Percentiles rank a stretch among this genome's conserved stretches.
phyloP scores from a whole-genome alignment of 2,113 vertebrate genomes.

The Hypocryptadius cinnamomeus region DNA sequence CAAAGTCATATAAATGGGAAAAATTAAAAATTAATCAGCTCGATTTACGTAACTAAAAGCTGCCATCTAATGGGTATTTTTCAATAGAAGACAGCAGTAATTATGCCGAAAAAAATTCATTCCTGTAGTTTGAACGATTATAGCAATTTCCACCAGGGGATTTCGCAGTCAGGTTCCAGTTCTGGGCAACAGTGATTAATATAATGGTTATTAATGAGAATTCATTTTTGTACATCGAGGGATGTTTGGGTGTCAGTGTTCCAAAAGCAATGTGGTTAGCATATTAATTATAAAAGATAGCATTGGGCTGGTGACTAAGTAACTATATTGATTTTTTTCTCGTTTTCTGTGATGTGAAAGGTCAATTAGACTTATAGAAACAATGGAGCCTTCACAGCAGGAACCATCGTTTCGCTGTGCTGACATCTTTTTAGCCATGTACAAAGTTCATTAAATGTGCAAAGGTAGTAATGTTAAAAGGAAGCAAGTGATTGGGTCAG shows the following conservation, averaged over 20 bases:
- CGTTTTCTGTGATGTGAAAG: conserved; percentile 75
- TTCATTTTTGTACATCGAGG: conserved; percentile 84
- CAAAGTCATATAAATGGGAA: conserved; percentile 74
- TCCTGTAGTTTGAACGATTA: conserved; percentile 96
- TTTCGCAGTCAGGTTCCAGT: conserved; percentile 95
- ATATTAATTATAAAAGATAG: conserved; percentile 81
- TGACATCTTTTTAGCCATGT: conserved; percentile 71
- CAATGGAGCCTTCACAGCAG: conserved; percentile 73
- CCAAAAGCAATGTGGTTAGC: conserved; percentile 70
- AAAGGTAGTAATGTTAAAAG: conserved; percentile 63
- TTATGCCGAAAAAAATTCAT: conserved; percentile 87
- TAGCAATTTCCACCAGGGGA: conserved; percentile 98
- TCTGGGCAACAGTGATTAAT: conserved; percentile 96
- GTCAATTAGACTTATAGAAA: conserved; percentile 78
- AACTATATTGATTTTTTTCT: conserved; percentile 77
- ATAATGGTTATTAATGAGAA: conserved; percentile 95
- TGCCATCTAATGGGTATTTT: conserved; percentile 92
- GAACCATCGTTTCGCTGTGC: conserved; percentile 65
- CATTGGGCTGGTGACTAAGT: conserved; percentile 58
- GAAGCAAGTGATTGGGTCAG: conserved; percentile 65
- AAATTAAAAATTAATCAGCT: conserved; percentile 95
- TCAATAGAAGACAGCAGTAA: conserved; percentile 96
- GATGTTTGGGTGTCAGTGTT: conserved; percentile 79
- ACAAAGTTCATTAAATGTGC: conserved; percentile 75
- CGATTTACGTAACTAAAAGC: conserved; percentile 93